Conservation (phyloP, 2,888 invertebrate genomes). For the Platypus cylindrus region DNA sequence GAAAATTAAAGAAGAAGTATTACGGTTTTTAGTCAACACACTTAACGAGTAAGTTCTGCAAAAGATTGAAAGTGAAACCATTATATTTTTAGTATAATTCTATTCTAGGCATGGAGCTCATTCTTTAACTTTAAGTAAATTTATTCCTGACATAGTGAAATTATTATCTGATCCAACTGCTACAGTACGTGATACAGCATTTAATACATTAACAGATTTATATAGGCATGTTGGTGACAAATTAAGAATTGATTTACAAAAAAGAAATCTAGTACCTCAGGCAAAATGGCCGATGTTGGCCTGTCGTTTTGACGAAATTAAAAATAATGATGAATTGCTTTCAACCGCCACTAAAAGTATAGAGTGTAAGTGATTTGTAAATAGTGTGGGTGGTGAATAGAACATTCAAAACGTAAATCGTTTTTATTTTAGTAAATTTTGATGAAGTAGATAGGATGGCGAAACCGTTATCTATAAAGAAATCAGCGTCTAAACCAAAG, state of each 20-base stretch:
- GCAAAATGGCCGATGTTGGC: conserved; percentile 57
- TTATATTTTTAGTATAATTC: conserved; percentile 7
- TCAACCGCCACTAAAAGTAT: conserved; percentile 47
- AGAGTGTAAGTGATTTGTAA: conserved; percentile 24
- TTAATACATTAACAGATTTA: conserved; percentile 74
- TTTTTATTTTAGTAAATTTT: conserved; percentile 14
- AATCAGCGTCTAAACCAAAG: conserved; percentile 32
- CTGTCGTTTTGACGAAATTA: conserved; percentile 77
- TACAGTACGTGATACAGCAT: conserved; percentile 77
- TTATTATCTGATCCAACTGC: conserved; percentile 77
- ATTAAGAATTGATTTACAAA: conserved; percentile 66
- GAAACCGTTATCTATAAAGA: conserved; percentile 35
- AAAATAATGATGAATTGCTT: conserved; percentile 55
- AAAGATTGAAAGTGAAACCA: too few relatives aligned
- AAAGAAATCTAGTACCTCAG: conserved; percentile 66
- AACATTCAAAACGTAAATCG: conserved; percentile 5
- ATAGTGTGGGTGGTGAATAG: conserved; percentile 1
- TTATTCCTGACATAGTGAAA: conserved; percentile 71
- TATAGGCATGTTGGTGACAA: conserved; percentile 90
- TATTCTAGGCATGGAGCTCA: conserved; percentile 68
- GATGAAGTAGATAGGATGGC: conserved; percentile 39
- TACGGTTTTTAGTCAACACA: conserved; percentile 68
- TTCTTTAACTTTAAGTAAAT: conserved; percentile 66
- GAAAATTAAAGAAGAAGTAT: conserved; percentile 80
- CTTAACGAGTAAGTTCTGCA: conserved; percentile 59